Percentiles rank a stretch among this genome's conserved stretches.
phyloP scores from a whole-genome alignment of 2,888 invertebrate genomes.

The Tortricodes alternella region DNA sequence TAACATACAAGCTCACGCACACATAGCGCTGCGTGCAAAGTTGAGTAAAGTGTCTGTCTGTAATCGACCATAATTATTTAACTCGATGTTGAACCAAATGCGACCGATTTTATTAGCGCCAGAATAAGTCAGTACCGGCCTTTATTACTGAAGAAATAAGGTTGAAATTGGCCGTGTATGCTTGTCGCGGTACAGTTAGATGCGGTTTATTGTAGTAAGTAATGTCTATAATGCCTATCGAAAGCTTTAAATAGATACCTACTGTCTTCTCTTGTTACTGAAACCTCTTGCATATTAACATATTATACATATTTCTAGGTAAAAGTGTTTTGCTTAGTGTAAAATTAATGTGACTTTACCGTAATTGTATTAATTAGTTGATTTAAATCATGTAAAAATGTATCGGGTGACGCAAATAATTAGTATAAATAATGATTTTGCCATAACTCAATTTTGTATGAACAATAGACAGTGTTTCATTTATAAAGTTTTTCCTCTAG shows the following conservation, averaged over 20 bases:
- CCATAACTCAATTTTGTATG: conserved; percentile 5
- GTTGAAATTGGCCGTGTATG: neutral
- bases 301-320: conserved; percentile 7
- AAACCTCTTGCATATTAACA: conserved; percentile 9
- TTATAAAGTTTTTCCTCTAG: no score
- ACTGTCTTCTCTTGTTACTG: conserved; percentile 21
- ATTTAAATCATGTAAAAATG: neutral
- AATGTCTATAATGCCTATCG: conserved; percentile 30
- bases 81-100: no score
- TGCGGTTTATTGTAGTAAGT: conserved; percentile 15
- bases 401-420: neutral
- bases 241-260: conserved; percentile 34
- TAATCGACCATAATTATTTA: no score
- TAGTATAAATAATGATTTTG: neutral
- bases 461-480: no score
- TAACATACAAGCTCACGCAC: no score
- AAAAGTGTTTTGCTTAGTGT: conserved; percentile 18
- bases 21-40: no score
- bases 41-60: no score
- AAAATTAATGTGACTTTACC: conserved; percentile 13
- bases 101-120: neutral
- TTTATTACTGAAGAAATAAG: neutral
- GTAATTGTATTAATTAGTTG: conserved; percentile 13
- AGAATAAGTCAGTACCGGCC: no score
- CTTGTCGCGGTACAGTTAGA: conserved; percentile 1